A percentile compares a stretch with the other conserved stretches of the same genome.
Conservation (phyloP, 2,113 vertebrate genomes). For the Aviceda subcristata region DNA sequence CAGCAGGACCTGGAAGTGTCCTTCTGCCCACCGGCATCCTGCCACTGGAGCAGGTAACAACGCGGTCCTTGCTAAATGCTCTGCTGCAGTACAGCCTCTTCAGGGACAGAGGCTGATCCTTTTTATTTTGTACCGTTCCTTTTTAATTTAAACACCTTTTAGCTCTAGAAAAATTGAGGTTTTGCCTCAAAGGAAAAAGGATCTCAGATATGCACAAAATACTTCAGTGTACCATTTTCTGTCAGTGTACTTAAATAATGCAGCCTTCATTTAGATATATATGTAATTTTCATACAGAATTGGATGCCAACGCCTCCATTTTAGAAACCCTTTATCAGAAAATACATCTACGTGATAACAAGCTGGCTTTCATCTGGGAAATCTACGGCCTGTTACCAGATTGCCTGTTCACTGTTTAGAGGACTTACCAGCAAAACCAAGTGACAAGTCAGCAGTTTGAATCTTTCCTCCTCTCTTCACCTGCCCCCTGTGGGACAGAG, state of each 20-base stretch:
- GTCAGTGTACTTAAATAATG: not conserved
- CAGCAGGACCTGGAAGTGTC: not conserved
- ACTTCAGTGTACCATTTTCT: not conserved
- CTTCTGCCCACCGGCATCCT: not conserved
- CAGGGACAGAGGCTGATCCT: not conserved
- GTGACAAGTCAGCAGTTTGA: conserved; percentile 52
- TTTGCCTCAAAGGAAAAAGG: not conserved
- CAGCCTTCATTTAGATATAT: not conserved
- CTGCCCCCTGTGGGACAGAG: not conserved
- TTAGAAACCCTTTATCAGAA: not conserved
- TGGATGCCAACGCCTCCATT: not conserved
- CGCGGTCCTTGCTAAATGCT: not conserved
- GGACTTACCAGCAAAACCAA: conserved; percentile 18
- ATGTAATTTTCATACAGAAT: not conserved
- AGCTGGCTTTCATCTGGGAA: not conserved
- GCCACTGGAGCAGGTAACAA: not conserved
- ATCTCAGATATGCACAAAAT: not conserved
- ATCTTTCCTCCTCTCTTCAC: conserved; percentile 35
- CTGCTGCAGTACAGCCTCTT: not conserved
- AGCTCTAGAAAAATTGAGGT: not conserved
- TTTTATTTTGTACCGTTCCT: not conserved
- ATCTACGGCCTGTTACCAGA: not conserved
- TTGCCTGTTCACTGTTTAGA: not conserved
- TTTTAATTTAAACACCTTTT: not conserved
- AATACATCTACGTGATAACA: not conserved